Evolutionary conservation across 2,888 invertebrate species (phyloP).

Genomic region (Hymenopus coronatus): DNA sequence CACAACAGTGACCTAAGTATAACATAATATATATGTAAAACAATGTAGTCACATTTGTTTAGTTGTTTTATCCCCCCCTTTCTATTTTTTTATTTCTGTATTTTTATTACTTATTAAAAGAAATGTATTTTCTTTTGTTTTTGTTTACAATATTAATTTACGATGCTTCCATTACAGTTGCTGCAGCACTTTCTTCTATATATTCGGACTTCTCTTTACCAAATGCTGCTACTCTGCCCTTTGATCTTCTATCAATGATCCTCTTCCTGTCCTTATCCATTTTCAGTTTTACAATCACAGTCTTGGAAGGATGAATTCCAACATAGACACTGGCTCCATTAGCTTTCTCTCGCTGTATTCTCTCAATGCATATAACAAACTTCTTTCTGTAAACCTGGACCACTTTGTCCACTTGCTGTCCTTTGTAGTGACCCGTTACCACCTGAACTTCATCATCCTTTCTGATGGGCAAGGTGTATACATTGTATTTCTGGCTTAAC

Average conservation of each 20-base stretch:
- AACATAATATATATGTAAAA: too few species aligned
- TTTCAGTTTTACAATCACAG: slow-evolving; percentile 96
- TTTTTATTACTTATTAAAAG: not conserved
- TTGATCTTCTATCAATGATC: slow-evolving; percentile 94
- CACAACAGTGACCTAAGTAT: too few species aligned
- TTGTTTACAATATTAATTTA: slow-evolving; percentile 45
- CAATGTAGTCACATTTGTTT: too few species aligned
- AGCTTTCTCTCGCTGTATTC: slow-evolving; percentile 98
- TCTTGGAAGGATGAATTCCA: slow-evolving; percentile 99
- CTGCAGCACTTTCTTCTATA: slow-evolving; percentile 76
- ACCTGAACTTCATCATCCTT: slow-evolving; percentile 98
- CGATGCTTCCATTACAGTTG: slow-evolving; percentile 71
- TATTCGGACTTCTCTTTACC: slow-evolving; percentile 98
- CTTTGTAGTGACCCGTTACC: slow-evolving; percentile 97
- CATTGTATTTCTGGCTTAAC: slow-evolving; percentile 95
- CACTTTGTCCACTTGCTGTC: slow-evolving; percentile 97
- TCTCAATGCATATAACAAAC: slow-evolving; percentile 97
- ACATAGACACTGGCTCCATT: slow-evolving; percentile 98
- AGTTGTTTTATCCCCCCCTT: too few species aligned
- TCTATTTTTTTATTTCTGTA: too few species aligned
- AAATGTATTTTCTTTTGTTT: not conserved
- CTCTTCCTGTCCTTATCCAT: slow-evolving; percentile 98
- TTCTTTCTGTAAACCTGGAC: slow-evolving; percentile 99
- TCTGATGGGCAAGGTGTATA: slow-evolving; percentile 96
- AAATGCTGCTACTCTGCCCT: slow-evolving; percentile 85